phyloP scores from a whole-genome alignment of 2,797 vertebrate species.

The Podarcis siculus region DNA sequence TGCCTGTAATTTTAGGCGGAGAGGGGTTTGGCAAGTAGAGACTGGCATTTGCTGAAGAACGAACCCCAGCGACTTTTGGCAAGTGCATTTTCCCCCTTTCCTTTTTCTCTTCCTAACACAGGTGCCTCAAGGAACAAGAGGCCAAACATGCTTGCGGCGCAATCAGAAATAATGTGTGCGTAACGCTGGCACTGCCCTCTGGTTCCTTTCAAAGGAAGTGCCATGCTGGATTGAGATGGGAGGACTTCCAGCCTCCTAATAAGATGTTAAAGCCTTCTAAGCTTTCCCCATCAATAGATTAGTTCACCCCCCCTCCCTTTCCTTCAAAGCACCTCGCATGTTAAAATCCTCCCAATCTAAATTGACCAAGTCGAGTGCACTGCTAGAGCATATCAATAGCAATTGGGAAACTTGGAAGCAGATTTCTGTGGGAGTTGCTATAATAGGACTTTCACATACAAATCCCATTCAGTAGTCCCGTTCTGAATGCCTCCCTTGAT shows the following conservation, averaged over 20 bases:
- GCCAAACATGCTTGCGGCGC: neutral
- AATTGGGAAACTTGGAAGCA: slow-evolving; percentile 24
- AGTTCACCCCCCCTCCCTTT: neutral
- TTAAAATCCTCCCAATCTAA: slow-evolving; percentile 61
- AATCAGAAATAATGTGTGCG: slow-evolving; percentile 32
- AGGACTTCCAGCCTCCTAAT: slow-evolving; percentile 36
- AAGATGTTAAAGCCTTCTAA: slow-evolving; percentile 43
- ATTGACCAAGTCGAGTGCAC: slow-evolving; percentile 2
- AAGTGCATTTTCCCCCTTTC: neutral
- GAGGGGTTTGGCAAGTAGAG: neutral
- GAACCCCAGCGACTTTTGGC: neutral
- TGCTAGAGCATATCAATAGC: neutral
- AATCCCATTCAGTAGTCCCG: slow-evolving; percentile 30
- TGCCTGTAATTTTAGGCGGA: neutral
- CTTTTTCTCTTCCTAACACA: neutral
- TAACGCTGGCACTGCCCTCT: slow-evolving; percentile 19
- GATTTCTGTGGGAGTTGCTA: slow-evolving; percentile 14
- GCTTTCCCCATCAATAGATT: slow-evolving; percentile 4
- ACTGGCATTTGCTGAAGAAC: neutral
- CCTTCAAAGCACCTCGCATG: slow-evolving; percentile 30
- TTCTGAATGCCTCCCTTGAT: neutral
- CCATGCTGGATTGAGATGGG: neutral
- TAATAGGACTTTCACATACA: slow-evolving; percentile 37
- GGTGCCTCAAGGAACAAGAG: slow-evolving; percentile 18
- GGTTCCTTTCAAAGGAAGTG: slow-evolving; percentile 1